Evolutionary conservation across 35 echinoderm and acorn worm species (phyloP), one percentile per base, ranked within the genome.

Genomic region (Lytechinus variegatus): DNA sequence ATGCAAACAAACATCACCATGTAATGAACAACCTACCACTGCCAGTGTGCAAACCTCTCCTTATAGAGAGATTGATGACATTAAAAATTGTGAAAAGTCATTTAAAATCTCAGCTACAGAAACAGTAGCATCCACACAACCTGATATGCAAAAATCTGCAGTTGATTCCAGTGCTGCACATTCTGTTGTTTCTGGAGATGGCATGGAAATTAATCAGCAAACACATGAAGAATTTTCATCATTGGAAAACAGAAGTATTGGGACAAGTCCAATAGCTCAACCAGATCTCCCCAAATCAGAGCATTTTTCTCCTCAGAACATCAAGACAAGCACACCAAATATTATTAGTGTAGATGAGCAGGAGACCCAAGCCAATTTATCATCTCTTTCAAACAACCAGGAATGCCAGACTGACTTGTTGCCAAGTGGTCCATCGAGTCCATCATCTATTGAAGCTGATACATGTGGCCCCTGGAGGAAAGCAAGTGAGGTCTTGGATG

Each of bases 351-450:
- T 52, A 9, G 9, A 52, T 90, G 88, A 14, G 88, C 28, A 90
- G 28, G 16, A 52, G 88, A 90, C 10, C 52, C 52, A 54, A 54
- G 88, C 52, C 29, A 90, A 44, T 10, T 52, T 79, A 79, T 79
- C 66, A 51, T 90, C 88, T 90, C 13, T 14, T 28, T 90, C 88
- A 90, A 54, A 54, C 53, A 54, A 93, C 52, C 92, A 93, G 57
- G 92, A 93, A 57, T 93, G 92, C n/a, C 92, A 93, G 55, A 93
- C 92, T 21, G 52, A 54, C 53, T 13, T 93, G 27, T 28, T 27
- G 10, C 27, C 52, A 55, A 93, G 54, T 54, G 53, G 52, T 55
- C 54, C 9, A 55, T 57, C 92, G 10, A 93, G 92, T 57, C 88
- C 88, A 44, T 90, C 88, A 90, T 90, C 54, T 16, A 57, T 54